Percentiles rank a stretch among this genome's conserved stretches.
phyloP scores from a whole-genome alignment of 2,888 invertebrate genomes.

The Labia minor region DNA sequence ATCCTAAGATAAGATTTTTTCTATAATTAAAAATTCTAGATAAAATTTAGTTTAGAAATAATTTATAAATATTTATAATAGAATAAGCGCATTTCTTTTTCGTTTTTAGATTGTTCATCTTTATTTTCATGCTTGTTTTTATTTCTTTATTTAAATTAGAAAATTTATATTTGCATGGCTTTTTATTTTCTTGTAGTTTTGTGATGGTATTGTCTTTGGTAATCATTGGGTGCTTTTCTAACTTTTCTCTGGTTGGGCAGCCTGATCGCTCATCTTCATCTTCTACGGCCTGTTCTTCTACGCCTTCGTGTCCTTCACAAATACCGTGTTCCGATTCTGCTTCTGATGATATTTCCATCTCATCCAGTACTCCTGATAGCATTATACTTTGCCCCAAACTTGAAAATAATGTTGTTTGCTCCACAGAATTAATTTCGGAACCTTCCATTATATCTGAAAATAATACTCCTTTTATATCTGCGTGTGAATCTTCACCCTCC shows the following conservation, averaged over 20 bases:
- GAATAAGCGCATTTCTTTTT: too few relatives aligned
- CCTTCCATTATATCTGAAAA: background rate
- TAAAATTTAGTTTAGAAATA: too few relatives aligned
- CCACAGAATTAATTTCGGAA: too few relatives aligned
- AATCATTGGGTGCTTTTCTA: background rate
- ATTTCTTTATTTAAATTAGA: too few relatives aligned
- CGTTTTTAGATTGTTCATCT: too few relatives aligned
- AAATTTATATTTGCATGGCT: background rate
- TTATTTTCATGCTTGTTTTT: too few relatives aligned
- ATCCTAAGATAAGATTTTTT: too few relatives aligned
- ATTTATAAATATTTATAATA: too few relatives aligned
- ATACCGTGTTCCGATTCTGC: background rate
- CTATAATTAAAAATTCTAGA: too few relatives aligned
- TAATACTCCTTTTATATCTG: background rate
- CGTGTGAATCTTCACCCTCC: background rate
- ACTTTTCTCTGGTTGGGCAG: constrained; percentile 13
- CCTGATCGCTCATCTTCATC: constrained; percentile 1
- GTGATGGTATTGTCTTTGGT: background rate
- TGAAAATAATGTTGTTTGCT: background rate
- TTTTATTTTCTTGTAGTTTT: background rate
- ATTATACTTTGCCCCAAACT: background rate
- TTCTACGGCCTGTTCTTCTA: constrained; percentile 5
- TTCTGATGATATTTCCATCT: background rate
- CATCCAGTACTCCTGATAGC: too few relatives aligned
- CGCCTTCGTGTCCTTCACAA: background rate